A percentile compares a stretch with the other conserved stretches of the same genome.
These are phyloP conservation scores for Galerucella calmariensis DNA, from an alignment of 2,888 invertebrate genomes.

Conservation along the genomic window DNA sequence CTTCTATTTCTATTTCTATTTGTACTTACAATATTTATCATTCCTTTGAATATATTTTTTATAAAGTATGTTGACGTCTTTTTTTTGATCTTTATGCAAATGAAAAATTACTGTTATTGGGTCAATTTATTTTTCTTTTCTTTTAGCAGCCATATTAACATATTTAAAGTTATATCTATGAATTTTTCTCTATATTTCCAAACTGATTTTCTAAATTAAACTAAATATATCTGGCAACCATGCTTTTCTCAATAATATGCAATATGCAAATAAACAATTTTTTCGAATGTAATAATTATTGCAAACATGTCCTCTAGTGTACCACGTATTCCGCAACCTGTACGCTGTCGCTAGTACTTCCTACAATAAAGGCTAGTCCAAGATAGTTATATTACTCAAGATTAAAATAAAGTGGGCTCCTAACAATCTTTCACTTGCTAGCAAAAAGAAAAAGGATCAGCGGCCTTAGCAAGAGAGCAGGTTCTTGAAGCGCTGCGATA, in stretches of 20 bases:
- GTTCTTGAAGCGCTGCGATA: background rate
- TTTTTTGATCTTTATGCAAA: too few relatives aligned
- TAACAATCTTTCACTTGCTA: slow-evolving; percentile 5
- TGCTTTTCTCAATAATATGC: too few relatives aligned
- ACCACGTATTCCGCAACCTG: background rate
- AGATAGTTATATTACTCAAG: slow-evolving; percentile 1
- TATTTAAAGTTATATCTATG: too few relatives aligned
- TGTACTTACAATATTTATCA: too few relatives aligned
- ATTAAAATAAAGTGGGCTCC: slow-evolving; percentile 6
- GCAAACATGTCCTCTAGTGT: background rate
- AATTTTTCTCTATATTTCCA: too few relatives aligned
- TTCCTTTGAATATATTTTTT: too few relatives aligned
- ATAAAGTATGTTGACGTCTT: too few relatives aligned
- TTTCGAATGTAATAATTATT: background rate
- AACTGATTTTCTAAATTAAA: background rate
- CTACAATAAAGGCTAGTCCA: slow-evolving; percentile 1
- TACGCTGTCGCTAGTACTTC: background rate
- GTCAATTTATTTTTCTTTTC: too few relatives aligned
- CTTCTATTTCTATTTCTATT: too few relatives aligned
- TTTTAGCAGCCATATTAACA: too few relatives aligned
- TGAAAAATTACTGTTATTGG: too few relatives aligned
- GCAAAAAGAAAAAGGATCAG: background rate
- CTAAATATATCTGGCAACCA: background rate
- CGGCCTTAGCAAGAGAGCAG: slow-evolving; percentile 1
- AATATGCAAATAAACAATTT: background rate